Evolutionary conservation across 2,113 vertebrate genomes (phyloP).

Genomic region (Scortum barcoo): DNA sequence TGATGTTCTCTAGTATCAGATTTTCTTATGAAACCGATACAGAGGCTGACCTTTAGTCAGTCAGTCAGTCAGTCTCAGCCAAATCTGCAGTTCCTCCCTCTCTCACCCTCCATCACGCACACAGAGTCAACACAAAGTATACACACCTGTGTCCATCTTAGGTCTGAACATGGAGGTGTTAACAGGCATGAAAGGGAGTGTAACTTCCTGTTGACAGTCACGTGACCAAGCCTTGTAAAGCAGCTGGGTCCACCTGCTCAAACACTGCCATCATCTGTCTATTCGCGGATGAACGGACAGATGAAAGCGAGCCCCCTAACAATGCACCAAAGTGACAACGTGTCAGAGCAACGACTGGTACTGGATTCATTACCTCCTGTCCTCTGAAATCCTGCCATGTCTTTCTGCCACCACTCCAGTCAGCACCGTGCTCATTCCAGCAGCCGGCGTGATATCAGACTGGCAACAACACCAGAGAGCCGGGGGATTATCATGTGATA

Average conservation of each 20-base stretch:
- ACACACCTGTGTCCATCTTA: slow-evolving; percentile 29
- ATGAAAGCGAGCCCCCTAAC: slow-evolving; percentile 32
- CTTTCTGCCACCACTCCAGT: slow-evolving; percentile 23
- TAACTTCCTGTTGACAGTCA: slow-evolving; percentile 57
- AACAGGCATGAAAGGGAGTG: slow-evolving; percentile 15
- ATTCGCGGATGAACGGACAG: neutral
- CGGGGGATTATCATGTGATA: slow-evolving; percentile 44
- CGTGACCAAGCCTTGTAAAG: slow-evolving; percentile 37
- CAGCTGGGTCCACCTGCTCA: slow-evolving; percentile 52
- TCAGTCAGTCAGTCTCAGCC: slow-evolving; percentile 35
- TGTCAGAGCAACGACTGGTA: slow-evolving; percentile 24
- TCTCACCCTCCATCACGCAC: neutral
- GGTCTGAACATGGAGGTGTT: slow-evolving; percentile 36
- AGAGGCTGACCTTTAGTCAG: slow-evolving; percentile 72
- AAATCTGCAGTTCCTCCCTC: slow-evolving; percentile 32
- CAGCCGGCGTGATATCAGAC: slow-evolving; percentile 32
- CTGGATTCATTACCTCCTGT: slow-evolving; percentile 27
- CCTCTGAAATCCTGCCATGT: slow-evolving; percentile 33
- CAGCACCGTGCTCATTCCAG: slow-evolving; percentile 20
- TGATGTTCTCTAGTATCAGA: slow-evolving; percentile 56
- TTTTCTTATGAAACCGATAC: slow-evolving; percentile 76
- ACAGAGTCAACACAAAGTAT: neutral
- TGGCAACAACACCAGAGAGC: neutral
- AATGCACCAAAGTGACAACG: slow-evolving; percentile 34
- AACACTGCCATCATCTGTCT: slow-evolving; percentile 28